Evolutionary conservation across 2,113 vertebrate species (phyloP).

Genomic region (Mastomys natalensis): DNA sequence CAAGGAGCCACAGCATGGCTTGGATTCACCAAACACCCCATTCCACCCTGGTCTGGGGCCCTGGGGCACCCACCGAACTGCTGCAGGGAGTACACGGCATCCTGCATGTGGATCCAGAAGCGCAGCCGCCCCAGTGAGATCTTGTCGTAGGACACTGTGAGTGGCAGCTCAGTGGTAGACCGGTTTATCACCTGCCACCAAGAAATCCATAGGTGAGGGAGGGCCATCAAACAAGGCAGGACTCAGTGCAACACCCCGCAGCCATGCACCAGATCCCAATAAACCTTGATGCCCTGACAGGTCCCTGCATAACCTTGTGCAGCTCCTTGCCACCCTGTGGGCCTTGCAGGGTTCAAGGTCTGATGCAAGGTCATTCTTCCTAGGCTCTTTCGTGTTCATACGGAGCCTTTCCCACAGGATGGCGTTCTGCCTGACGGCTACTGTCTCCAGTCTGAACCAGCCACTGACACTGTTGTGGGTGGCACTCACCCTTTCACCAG

Average conservation of each 20-base stretch:
- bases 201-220: not conserved
- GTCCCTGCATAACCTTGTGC: not conserved
- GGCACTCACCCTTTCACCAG: not conserved
- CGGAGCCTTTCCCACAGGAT: not conserved
- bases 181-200: conserved; percentile 93
- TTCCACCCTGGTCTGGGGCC: not conserved
- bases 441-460: not conserved
- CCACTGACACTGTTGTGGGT: too few relatives aligned
- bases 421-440: too few relatives aligned
- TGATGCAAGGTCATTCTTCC: not conserved
- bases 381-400: not conserved
- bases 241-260: not conserved
- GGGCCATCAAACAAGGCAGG: not conserved
- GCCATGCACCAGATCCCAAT: not conserved
- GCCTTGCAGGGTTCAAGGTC: not conserved
- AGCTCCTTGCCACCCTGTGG: not conserved
- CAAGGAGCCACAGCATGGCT: not conserved
- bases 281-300: not conserved
- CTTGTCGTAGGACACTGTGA: conserved; percentile 95
- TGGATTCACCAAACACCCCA: too few relatives aligned
- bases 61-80: conserved; percentile 91
- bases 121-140: conserved; percentile 96
- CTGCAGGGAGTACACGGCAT: conserved; percentile 96
- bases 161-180: conserved; percentile 92
- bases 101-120: conserved; percentile 99